These are phyloP conservation scores for Dynastes tityus DNA, from an alignment of 2,888 invertebrate genomes.

Conservation along the genomic window DNA sequence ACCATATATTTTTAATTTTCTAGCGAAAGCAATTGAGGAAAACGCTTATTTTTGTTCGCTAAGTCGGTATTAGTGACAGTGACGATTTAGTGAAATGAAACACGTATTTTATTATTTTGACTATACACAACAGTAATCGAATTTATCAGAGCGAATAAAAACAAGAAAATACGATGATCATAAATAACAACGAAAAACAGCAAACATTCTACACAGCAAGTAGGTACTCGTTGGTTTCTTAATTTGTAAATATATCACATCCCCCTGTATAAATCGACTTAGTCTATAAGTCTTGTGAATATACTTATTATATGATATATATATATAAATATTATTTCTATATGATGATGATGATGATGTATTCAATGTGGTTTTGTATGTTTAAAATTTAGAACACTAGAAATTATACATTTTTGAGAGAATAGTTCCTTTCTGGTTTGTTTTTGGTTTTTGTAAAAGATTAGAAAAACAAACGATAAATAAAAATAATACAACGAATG, in stretches of 20 bases:
- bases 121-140: conserved; percentile 32
- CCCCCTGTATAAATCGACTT: conserved; percentile 37
- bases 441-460: neutral
- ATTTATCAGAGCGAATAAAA: conserved; percentile 10
- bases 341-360: conserved; percentile 24
- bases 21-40: conserved; percentile 1
- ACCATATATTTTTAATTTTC: conserved; percentile 22
- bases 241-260: conserved; percentile 47
- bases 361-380: conserved; percentile 43
- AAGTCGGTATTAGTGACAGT: too few species aligned
- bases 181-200: conserved; percentile 36
- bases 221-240: conserved; percentile 42
- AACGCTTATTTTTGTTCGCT: too few species aligned
- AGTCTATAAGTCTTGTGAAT: conserved; percentile 42
- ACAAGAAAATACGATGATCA: conserved; percentile 9
- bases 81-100: neutral
- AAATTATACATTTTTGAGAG: conserved; percentile 15
- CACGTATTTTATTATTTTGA: neutral
- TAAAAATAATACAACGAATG: neutral
- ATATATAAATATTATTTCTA: conserved; percentile 42
- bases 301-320: conserved; percentile 28
- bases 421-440: conserved; percentile 9
- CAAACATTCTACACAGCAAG: conserved; percentile 2
- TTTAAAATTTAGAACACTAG: conserved; percentile 31
- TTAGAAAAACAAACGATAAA: neutral